These are phyloP conservation scores for Martes martes DNA, from an alignment of 2,113 vertebrate genomes.

Conservation along the genomic window DNA sequence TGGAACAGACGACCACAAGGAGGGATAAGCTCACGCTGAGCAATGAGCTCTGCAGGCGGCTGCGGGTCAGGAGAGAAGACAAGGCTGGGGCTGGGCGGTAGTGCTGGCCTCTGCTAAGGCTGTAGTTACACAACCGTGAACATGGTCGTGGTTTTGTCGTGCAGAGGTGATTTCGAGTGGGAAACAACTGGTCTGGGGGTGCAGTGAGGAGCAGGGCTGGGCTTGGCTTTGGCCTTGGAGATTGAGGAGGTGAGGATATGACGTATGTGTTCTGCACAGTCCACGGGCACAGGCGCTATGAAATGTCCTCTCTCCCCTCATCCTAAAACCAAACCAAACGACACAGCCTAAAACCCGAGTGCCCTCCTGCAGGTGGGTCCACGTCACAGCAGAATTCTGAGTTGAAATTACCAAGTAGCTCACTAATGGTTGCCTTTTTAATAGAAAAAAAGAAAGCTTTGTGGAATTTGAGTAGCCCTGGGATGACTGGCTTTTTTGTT, in stretches of 20 bases:
- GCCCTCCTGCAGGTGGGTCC: neutral
- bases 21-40: neutral
- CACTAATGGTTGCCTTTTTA: neutral
- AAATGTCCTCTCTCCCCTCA: neutral
- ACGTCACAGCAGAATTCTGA: neutral
- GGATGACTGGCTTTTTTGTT: no score
- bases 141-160: rapidly evolving
- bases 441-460: neutral
- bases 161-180: no score
- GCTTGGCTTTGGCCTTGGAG: neutral
- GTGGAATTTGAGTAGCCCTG: neutral
- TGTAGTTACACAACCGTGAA: rapidly evolving
- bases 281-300: neutral
- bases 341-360: neutral
- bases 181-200: rapidly evolving
- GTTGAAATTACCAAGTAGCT: neutral
- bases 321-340: neutral
- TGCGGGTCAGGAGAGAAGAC: neutral
- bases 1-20: rapidly evolving
- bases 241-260: neutral
- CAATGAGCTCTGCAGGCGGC: neutral
- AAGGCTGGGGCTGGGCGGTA: neutral
- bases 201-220: rapidly evolving
- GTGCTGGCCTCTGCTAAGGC: neutral
- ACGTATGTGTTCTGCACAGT: rapidly evolving